These are phyloP conservation scores for Zelostemma sp. DNA, from an alignment of 1,140 invertebrate genomes.

Conservation along the genomic window DNA sequence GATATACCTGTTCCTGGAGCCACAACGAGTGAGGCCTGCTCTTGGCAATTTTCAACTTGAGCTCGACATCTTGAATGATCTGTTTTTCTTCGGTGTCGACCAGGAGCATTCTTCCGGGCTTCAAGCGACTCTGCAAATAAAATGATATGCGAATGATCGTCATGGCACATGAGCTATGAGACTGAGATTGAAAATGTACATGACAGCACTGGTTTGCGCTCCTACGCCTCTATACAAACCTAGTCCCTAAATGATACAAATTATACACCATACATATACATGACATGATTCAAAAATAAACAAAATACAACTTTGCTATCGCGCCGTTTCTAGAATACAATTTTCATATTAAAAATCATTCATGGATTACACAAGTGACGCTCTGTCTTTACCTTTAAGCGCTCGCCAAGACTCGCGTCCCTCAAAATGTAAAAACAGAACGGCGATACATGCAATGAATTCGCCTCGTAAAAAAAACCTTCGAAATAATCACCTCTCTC, in stretches of 20 bases:
- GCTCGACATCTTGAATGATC: constrained; percentile 94
- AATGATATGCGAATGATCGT: constrained; percentile 55
- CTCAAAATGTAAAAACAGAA: constrained; percentile 28
- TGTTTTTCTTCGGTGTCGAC: constrained; percentile 93
- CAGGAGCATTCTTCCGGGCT: constrained; percentile 97
- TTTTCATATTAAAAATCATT: constrained; percentile 18
- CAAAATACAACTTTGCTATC: constrained; percentile 57
- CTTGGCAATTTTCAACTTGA: constrained; percentile 90
- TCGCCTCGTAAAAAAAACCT: constrained; percentile 4
- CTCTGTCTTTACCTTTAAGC: constrained; percentile 52
- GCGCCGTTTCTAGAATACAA: constrained; percentile 40
- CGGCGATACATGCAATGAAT: constrained; percentile 19
- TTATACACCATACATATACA: constrained; percentile 61
- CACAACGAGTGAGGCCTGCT: constrained; percentile 91
- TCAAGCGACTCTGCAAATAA: constrained; percentile 88
- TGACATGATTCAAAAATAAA: constrained; percentile 64
- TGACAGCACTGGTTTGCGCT: constrained; percentile 63
- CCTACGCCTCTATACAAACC: constrained; percentile 67
- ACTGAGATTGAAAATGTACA: constrained; percentile 52
- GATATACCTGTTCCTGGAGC: constrained; percentile 89
- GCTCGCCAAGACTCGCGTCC: not conserved
- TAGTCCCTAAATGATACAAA: constrained; percentile 64
- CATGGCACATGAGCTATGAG: constrained; percentile 39
- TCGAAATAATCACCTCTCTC: constrained; percentile 19
- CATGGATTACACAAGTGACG: constrained; percentile 40